Evolutionary conservation across 2,888 invertebrate genomes (phyloP), one percentile per base, ranked within the genome.

Genomic region (Brachycybe producta): DNA sequence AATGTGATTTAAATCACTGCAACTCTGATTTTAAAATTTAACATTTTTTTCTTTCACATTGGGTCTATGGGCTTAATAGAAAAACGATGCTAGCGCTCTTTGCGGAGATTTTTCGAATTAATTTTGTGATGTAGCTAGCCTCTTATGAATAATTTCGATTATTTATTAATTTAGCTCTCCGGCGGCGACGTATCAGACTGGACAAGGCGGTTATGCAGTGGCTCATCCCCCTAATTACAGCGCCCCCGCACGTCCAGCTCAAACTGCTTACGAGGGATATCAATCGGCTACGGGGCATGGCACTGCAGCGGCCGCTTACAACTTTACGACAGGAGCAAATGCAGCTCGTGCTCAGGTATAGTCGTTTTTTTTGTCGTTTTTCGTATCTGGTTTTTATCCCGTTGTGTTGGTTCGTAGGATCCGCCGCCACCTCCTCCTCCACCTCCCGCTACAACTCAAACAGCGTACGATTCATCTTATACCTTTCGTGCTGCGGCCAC

Each of bases 181-280:
- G 15, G 45, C 63, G 56, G 82, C 84, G 46, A 82, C 84, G 26
- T 88, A 88, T 70, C 81, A 80, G 59, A 79, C 84, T 26, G 80
- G 83, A 23, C 85, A 85, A 66, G 78, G 84, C 47, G 84, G 84
- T 57, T 86, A 85, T 72, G 84, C 66, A 19, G 80, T 83, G 23
- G 82, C 85, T 36, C 85, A 86, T 54, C 82, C 83, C 43, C 28
- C 50, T 5, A 81, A 85, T 45, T 87, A 87, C 69, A 80, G 82
- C 55, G 82, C 87, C 56, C 77, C 81, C 54, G 78, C 83, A 30
- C 39, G 56, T 23, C 77, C 83, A 46, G 83, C 82, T 52, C 84
- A 85, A 73, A 82, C 82, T 57, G 84, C 86, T 40, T 82, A 82
- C 61, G 84, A 85, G 62, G 82, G 56, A 21, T 56, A 49, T 39